Base-by-base conservation (phyloP, 1,140 invertebrate species). In the Latrodectus geometricus region DNA sequence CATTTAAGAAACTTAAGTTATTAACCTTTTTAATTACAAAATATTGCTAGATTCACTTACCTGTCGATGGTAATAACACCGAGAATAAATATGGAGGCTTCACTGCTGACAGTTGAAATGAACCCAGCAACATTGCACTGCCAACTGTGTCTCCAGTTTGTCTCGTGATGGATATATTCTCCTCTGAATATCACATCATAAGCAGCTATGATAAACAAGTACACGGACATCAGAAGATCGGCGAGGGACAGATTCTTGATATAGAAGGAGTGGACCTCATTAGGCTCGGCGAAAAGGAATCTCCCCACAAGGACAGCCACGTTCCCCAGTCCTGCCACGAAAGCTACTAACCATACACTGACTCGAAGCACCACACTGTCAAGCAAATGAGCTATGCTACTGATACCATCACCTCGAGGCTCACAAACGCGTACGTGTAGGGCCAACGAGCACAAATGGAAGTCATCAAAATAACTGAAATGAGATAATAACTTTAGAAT, bases 211-310 rank as follows among this genome's bases (percentile, higher is more conserved):
- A 94, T 92, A n/a, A 95, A 90, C 78, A 96, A 91, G 90, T 96
- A 96, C 75, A 96, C 89, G 1, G 95, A 95, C 94, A 96, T 96
- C 20, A 96, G 90, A 88, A 95, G 91, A 90, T 96, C 95, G 11
- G 95, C 94, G n/a, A 94, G 92, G 93, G 95, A 94, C 61, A 96
- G 91, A 91, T 96, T 96, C 70, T 93, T 93, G 82, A 96, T 94
- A 52, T 95, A 92, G 87, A 93, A 90, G 7, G 92, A 92, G 78
- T 91, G 90, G 20, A 92, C 90, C 54, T 92, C 61, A 88, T 89
- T 88, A 35, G 89, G 89, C 90, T 91, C 89, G 7, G 92, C 92
- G 21, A 93, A 92, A 4, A 93, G 92, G 76, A 94, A 92, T 87
- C 95, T 92, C 66, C 94, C 94, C 90, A 93, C 94, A 14, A 96